Percentiles rank a stretch among this genome's conserved stretches.
Conservation (phyloP, 2,888 invertebrate genomes). For the Seira sanloemensis region DNA sequence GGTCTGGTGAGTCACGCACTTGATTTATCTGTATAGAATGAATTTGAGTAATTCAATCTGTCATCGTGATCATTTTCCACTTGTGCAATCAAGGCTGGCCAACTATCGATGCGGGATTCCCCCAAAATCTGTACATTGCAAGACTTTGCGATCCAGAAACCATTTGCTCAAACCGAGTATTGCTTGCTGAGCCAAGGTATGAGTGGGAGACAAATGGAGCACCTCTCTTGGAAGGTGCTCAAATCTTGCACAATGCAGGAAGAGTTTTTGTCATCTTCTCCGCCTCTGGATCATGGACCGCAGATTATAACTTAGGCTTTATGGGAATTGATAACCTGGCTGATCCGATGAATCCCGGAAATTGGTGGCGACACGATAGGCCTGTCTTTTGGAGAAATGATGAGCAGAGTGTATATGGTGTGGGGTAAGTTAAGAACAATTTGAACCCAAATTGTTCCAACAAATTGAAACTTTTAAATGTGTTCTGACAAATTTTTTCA, state of each 20-base stretch:
- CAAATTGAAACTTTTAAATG: neutral
- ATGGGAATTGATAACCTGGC: constrained; percentile 69
- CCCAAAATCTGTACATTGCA: constrained; percentile 73
- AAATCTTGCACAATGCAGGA: constrained; percentile 67
- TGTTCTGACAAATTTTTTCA: too few species aligned
- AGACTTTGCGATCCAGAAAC: constrained; percentile 68
- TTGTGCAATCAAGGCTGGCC: too few species aligned
- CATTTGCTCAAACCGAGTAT: constrained; percentile 61
- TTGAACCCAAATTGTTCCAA: neutral
- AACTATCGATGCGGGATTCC: constrained; percentile 63
- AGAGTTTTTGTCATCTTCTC: constrained; percentile 69
- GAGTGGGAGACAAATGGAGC: constrained; percentile 67
- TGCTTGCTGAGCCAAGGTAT: constrained; percentile 58
- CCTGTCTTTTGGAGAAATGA: constrained; percentile 72
- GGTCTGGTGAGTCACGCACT: constrained; percentile 64
- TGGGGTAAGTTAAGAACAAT: neutral
- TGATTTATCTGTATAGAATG: too few species aligned
- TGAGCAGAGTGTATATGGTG: constrained; percentile 67
- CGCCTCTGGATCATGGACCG: constrained; percentile 70
- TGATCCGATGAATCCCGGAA: constrained; percentile 66
- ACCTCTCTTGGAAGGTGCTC: constrained; percentile 67
- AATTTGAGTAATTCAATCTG: neutral
- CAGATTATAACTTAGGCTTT: constrained; percentile 70
- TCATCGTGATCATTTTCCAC: neutral
- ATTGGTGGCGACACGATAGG: constrained; percentile 69